A percentile compares a stretch with the other conserved stretches of the same genome.
These are phyloP conservation scores for Apis dorsata DNA, from an alignment of 1,140 invertebrate species.

Conservation along the genomic window DNA sequence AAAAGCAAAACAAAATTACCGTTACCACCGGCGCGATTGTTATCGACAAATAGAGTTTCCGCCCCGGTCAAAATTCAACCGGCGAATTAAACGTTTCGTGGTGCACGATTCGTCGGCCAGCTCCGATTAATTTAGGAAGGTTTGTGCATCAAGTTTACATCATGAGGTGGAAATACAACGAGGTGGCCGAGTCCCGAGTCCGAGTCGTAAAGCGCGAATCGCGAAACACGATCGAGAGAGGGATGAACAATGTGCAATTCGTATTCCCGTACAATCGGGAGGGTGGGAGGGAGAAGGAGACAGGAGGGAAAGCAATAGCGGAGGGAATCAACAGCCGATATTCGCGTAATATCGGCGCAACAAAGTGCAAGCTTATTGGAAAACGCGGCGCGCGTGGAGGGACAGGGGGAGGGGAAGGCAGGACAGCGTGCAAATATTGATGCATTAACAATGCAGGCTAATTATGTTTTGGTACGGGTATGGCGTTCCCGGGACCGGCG, in stretches of 20 bases:
- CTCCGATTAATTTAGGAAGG: conserved; percentile 61
- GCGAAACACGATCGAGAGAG: not conserved
- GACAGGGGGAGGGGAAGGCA: conserved; percentile 61
- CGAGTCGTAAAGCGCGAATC: conserved; percentile 45
- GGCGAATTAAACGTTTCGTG: conserved; percentile 52
- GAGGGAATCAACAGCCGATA: conserved; percentile 58
- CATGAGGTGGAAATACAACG: conserved; percentile 27
- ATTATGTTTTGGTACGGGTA: conserved; percentile 79
- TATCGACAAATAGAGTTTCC: conserved; percentile 31
- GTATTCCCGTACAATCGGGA: conserved; percentile 2
- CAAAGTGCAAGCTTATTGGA: conserved; percentile 68
- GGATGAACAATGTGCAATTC: not conserved
- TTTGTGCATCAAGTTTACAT: conserved; percentile 62
- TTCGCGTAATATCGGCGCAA: conserved; percentile 60
- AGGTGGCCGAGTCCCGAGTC: not conserved
- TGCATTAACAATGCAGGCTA: conserved; percentile 80
- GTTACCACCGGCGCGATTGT: conserved; percentile 9
- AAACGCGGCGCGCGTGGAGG: conserved; percentile 57
- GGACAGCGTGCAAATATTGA: conserved; percentile 80
- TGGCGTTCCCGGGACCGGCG: conserved; percentile 49
- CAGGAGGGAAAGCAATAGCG: conserved; percentile 20
- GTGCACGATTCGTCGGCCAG: conserved; percentile 39
- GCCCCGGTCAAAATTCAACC: conserved; percentile 45
- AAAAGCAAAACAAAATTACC: conserved; percentile 26
- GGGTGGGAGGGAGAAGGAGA: conserved; percentile 11